Conservation (phyloP, 2,888 invertebrate species). For the Leucozona laternaria region DNA sequence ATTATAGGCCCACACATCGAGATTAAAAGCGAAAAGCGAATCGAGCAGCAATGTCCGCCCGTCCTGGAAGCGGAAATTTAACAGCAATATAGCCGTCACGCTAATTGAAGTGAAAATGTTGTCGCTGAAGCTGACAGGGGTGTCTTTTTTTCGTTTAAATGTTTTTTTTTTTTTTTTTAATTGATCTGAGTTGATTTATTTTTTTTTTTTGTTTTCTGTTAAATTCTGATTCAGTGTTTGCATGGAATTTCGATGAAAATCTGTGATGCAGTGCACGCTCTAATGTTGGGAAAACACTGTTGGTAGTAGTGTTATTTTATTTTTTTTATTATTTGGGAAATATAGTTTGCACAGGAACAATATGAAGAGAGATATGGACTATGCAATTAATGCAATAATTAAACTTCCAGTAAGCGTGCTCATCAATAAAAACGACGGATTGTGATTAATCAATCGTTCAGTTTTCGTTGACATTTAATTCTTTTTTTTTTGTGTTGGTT, state of each 20-base stretch:
- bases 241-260: slow-evolving; percentile 30
- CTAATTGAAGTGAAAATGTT: slow-evolving; percentile 54
- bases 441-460: slow-evolving; percentile 70
- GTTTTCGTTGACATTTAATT: slow-evolving; percentile 70
- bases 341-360: slow-evolving; percentile 37
- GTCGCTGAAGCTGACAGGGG: slow-evolving; percentile 32
- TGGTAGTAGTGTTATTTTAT: background rate
- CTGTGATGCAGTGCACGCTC: slow-evolving; percentile 33
- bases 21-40: slow-evolving; percentile 42
- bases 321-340: background rate
- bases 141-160: slow-evolving; percentile 25
- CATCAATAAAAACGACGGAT: slow-evolving; percentile 67
- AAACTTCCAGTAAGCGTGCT: slow-evolving; percentile 57
- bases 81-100: slow-evolving; percentile 45
- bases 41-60: slow-evolving; percentile 17
- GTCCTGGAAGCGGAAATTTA: slow-evolving; percentile 31
- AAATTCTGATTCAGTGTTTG: slow-evolving; percentile 38
- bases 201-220: slow-evolving; percentile 9
- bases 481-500: slow-evolving; percentile 16
- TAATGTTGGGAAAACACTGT: slow-evolving; percentile 33
- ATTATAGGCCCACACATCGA: slow-evolving; percentile 12
- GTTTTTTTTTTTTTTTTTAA: background rate
- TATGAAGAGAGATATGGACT: slow-evolving; percentile 46
- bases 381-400: slow-evolving; percentile 69
- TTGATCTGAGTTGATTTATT: slow-evolving; percentile 20